phyloP scores from a whole-genome alignment of 2,797 vertebrate genomes.

The Hippocampus kuda region DNA sequence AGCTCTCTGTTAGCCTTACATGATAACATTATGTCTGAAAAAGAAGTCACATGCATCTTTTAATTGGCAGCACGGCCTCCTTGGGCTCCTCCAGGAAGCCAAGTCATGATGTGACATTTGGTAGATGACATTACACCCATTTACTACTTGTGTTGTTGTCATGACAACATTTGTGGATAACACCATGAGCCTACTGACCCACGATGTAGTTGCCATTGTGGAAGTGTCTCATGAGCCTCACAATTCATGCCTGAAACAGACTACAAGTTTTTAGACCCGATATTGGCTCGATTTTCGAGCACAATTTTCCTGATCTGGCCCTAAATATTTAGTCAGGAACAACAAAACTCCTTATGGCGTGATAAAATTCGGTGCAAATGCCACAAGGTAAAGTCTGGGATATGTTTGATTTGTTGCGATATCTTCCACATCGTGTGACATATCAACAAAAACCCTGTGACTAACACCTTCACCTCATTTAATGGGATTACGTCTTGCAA shows the following conservation, averaged over 20 bases:
- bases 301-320: too few relatives aligned
- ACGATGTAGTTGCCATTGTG: slow-evolving; percentile 26
- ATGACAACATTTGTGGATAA: slow-evolving; percentile 47
- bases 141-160: slow-evolving; percentile 41
- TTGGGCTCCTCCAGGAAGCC: slow-evolving; percentile 39
- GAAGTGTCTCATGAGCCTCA: slow-evolving; percentile 29
- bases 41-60: slow-evolving; percentile 40
- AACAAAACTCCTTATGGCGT: too few relatives aligned
- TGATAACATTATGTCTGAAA: slow-evolving; percentile 27
- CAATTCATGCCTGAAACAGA: not conserved
- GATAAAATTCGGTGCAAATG: too few relatives aligned
- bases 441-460: too few relatives aligned
- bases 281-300: too few relatives aligned
- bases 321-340: too few relatives aligned
- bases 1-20: slow-evolving; percentile 5
- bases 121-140: slow-evolving; percentile 54
- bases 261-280: too few relatives aligned
- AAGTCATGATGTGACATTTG: slow-evolving; percentile 62
- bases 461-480: too few relatives aligned
- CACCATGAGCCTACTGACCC: slow-evolving; percentile 50
- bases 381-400: too few relatives aligned
- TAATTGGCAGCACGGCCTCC: slow-evolving; percentile 38
- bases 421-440: too few relatives aligned
- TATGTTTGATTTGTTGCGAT: too few relatives aligned
- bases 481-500: too few relatives aligned